A percentile compares a stretch with the other conserved stretches of the same genome.
phyloP scores from a whole-genome alignment of 1,140 invertebrate genomes.

The Rhagoletis pomonella region DNA sequence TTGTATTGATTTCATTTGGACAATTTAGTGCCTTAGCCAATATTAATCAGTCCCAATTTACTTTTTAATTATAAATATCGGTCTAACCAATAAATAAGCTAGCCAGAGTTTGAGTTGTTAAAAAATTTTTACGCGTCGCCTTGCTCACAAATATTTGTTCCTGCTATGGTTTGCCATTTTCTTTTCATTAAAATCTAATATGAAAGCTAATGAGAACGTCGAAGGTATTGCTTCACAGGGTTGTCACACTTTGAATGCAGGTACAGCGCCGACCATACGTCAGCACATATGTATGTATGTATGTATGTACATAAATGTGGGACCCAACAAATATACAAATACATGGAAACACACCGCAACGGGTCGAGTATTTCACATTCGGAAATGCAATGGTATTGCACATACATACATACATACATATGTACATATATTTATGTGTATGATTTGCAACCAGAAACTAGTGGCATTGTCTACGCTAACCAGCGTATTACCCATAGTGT shows the following conservation, averaged over 20 bases:
- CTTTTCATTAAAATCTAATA: too few species aligned
- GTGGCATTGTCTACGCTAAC: constrained; percentile 35
- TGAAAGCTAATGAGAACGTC: too few species aligned
- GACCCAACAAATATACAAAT: neutral
- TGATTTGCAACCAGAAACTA: constrained; percentile 37
- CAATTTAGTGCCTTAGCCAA: too few species aligned
- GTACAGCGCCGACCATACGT: neutral
- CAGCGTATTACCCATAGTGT: constrained; percentile 28
- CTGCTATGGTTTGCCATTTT: too few species aligned
- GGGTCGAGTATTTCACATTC: constrained; percentile 18
- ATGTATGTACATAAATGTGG: neutral
- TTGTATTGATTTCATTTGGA: too few species aligned
- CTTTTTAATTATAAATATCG: too few species aligned
- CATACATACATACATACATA: neutral
- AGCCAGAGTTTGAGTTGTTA: too few species aligned
- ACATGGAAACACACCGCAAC: neutral
- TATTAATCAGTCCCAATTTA: too few species aligned
- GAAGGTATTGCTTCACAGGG: neutral
- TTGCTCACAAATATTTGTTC: too few species aligned
- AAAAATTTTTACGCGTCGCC: too few species aligned
- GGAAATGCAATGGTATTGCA: neutral
- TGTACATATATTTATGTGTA: neutral
- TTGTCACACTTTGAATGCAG: neutral
- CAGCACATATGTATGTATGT: neutral
- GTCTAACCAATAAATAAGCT: too few species aligned